Evolutionary conservation across 2,888 invertebrate species (phyloP).

Genomic region (Oligia latruncula): DNA sequence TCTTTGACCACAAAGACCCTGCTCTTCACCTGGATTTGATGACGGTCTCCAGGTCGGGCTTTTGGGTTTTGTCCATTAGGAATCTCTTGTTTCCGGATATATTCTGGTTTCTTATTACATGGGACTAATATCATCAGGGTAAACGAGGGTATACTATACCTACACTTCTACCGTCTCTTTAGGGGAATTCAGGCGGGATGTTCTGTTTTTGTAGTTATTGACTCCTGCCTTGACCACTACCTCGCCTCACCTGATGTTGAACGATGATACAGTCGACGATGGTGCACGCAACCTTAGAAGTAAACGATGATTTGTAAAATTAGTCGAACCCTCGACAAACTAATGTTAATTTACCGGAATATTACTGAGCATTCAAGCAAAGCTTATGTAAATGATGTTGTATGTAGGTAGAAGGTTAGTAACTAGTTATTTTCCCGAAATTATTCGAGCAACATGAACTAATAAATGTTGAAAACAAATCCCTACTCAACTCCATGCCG

Average conservation of each 20-base stretch:
- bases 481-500: background rate
- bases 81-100: background rate
- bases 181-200: background rate
- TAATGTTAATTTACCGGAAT: background rate
- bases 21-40: background rate
- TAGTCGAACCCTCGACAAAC: background rate
- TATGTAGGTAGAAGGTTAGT: background rate
- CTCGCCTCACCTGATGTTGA: background rate
- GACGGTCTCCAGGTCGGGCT: background rate
- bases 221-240: too few relatives aligned
- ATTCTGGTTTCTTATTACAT: background rate
- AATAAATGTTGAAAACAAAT: slow-evolving; percentile 37
- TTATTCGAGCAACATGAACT: slow-evolving; percentile 17
- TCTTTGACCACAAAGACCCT: background rate
- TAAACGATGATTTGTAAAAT: background rate
- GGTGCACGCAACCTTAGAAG: background rate
- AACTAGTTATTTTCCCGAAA: slow-evolving; percentile 34
- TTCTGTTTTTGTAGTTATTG: background rate
- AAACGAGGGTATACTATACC: background rate
- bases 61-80: background rate
- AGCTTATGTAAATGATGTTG: slow-evolving; percentile 4
- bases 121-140: background rate
- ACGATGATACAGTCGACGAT: background rate
- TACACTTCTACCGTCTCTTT: background rate
- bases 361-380: slow-evolving; percentile 3